Base-by-base conservation (phyloP, 2,888 invertebrate genomes). In the Ceraclea dissimilis region DNA sequence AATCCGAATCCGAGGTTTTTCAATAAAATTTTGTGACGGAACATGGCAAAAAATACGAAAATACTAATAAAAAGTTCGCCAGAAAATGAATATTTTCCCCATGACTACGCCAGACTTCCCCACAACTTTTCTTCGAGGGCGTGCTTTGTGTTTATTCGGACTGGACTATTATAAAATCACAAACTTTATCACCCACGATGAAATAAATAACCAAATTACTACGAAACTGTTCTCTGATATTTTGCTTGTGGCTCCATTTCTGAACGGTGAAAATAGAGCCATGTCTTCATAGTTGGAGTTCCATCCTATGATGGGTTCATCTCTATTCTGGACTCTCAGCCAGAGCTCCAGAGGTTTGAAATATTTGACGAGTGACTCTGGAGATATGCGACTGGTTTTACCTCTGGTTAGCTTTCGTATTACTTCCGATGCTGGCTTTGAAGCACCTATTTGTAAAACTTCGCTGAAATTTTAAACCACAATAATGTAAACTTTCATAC, bases 331-430 rank as follows among this genome's bases (percentile, higher is more conserved):
- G 2, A 85, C 81, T 53, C 84, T 80, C 0, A 94, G 76, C 90
- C 90, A 94, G 0, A 84, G 73, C 59, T 82, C 78, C 16, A 94
- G 71, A 0, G 93, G 93, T 60, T 86, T 78, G 71, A 93, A 94
- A 68, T 92, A 94, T 69, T 85, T 84, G 31, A 90, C 73, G 63
- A 94, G 76, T 0, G 93, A 81, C 62, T 84, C 81, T 0, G 90
- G 86, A 39, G 89, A 88, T 67, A 93, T 79, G 63, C 83, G 76
- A 64, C 86, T 86, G 0, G 83, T 82, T 64, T 80, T 80, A 0
- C 87, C 87, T 56, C 81, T 75, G 0, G 89, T 90, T 69, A 91
- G 71, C 53, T 83, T 75, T 22, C 74, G 70, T 60, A 94, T 79
- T 13, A 90, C 80, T 58, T 92, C 87, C n/a, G 83, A 79, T 67